phyloP scores from a whole-genome alignment of 2,113 vertebrate genomes.

The Macroglossus sobrinus region DNA sequence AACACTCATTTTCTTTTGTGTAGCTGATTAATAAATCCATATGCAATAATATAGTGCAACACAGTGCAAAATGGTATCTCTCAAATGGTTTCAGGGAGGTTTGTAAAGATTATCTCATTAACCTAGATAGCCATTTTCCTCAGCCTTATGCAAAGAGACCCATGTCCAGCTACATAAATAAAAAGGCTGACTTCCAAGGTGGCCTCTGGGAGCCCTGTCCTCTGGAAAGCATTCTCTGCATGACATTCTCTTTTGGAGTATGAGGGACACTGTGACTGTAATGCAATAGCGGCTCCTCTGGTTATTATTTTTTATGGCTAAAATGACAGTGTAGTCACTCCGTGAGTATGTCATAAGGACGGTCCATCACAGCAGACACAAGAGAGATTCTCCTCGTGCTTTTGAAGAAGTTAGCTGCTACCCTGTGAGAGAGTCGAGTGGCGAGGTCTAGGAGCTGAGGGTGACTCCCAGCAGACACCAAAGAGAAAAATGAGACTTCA shows the following conservation, averaged over 20 bases:
- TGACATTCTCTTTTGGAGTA: not conserved
- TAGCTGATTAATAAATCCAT: not conserved
- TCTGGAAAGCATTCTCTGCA: fast-evolving
- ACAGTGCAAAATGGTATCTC: not conserved
- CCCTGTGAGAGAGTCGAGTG: fast-evolving
- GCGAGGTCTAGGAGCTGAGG: not conserved
- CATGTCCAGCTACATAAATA: not conserved
- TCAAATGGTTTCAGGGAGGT: not conserved
- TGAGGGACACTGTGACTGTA: not conserved
- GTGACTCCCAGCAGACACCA: fast-evolving
- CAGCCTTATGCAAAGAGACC: not conserved
- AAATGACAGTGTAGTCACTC: not conserved
- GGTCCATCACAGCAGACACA: not conserved
- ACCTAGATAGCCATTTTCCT: not conserved
- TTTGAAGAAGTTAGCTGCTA: not conserved
- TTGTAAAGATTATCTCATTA: not conserved
- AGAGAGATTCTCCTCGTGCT: not conserved
- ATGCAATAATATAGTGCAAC: not conserved
- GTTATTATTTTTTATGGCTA: not conserved
- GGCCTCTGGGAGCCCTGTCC: not conserved
- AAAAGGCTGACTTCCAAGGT: not conserved
- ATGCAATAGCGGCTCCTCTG: not conserved
- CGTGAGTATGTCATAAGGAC: not conserved
- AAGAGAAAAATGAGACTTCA: not conserved
- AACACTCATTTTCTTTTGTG: not conserved